Evolutionary conservation across 2,888 invertebrate species (phyloP).

Genomic region (Metalampra italica): DNA sequence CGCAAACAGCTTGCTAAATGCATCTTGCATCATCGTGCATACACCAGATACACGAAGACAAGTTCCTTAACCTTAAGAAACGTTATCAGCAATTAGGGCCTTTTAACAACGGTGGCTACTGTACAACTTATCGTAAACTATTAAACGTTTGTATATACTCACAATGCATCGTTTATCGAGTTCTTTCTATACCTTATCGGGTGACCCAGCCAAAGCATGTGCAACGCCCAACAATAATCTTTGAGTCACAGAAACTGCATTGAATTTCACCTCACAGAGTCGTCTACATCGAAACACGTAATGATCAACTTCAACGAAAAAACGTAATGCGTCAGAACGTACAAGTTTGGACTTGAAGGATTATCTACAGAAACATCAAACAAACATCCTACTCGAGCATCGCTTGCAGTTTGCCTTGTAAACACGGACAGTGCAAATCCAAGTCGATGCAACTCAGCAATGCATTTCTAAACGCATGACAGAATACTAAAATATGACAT

Average conservation of each 20-base stretch:
- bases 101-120: conserved; percentile 39
- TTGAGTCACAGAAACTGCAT: conserved; percentile 24
- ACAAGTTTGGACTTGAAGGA: too few species aligned
- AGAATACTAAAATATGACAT: conserved; percentile 13
- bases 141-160: conserved; percentile 43
- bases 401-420: not conserved
- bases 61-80: conserved; percentile 40
- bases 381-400: not conserved
- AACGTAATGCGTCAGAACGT: too few species aligned
- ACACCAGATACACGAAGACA: conserved; percentile 32
- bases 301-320: too few species aligned
- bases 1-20: conserved; percentile 48
- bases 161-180: conserved; percentile 60
- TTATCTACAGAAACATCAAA: not conserved
- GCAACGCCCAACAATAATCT: conserved; percentile 28
- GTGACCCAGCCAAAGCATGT: conserved; percentile 50
- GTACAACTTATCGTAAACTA: conserved; percentile 36
- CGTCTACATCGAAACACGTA: not conserved
- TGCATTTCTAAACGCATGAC: conserved; percentile 34
- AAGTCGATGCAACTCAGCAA: conserved; percentile 25
- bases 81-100: conserved; percentile 40
- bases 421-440: conserved; percentile 18
- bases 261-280: not conserved
- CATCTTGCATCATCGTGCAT: conserved; percentile 43
- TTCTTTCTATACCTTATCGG: conserved; percentile 49